phyloP scores from a whole-genome alignment of 1,140 invertebrate species.

The Colletes latitarsis region DNA sequence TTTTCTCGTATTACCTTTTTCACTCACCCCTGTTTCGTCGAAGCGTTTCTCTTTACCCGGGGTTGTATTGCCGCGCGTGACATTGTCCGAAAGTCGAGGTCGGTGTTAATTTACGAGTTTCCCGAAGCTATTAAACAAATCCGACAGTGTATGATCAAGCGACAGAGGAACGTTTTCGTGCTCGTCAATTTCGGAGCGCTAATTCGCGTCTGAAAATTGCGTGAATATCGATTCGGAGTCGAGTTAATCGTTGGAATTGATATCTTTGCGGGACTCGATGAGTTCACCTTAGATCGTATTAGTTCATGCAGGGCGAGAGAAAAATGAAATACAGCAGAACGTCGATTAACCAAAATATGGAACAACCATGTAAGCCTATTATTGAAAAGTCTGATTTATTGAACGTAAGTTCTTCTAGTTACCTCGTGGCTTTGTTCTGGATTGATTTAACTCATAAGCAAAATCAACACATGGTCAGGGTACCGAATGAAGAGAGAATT shows the following conservation, averaged over 20 bases:
- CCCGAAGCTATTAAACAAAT: conserved; percentile 37
- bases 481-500: too few species aligned
- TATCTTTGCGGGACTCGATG: background rate
- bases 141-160: conserved; percentile 3
- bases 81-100: conserved; percentile 13
- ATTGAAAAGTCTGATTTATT: too few species aligned
- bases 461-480: too few species aligned
- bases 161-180: conserved; percentile 7
- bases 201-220: background rate
- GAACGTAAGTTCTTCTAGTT: too few species aligned
- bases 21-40: background rate
- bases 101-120: conserved; percentile 30
- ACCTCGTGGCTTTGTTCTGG: too few species aligned
- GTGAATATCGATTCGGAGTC: conserved; percentile 13
- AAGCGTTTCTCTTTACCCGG: conserved; percentile 19
- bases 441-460: too few species aligned
- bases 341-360: too few species aligned
- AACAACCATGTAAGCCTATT: too few species aligned
- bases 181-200: conserved; percentile 13
- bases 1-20: background rate
- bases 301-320: too few species aligned
- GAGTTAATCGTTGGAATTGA: conserved; percentile 18
- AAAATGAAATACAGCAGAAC: too few species aligned
- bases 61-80: conserved; percentile 25
- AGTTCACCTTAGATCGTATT: background rate